A percentile compares a stretch with the other conserved stretches of the same genome.
Conservation (phyloP, 2,888 invertebrate species). For the Drosophila anomelani region DNA sequence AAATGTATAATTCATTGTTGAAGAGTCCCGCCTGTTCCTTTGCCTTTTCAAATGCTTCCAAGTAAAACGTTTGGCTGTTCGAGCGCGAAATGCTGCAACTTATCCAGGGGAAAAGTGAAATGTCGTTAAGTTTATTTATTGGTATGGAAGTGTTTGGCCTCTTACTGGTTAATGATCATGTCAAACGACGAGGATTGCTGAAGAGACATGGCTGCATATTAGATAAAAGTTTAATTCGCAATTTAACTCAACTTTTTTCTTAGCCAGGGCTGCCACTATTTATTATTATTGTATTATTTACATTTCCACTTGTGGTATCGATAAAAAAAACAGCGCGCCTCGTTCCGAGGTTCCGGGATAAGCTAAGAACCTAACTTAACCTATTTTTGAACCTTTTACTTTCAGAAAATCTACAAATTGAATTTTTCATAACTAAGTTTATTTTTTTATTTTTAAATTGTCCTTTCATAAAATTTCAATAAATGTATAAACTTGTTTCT, state of each 20-base stretch:
- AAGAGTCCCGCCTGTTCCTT: not conserved
- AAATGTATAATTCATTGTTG: not conserved
- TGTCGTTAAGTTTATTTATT: not conserved
- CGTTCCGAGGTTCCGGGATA: too few species aligned
- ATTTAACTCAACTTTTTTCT: not conserved
- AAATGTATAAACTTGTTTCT: not conserved
- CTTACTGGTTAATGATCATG: constrained; percentile 35
- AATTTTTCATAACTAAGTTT: constrained; percentile 87
- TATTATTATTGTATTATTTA: too few species aligned
- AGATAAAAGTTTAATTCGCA: not conserved
- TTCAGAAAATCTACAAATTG: too few species aligned
- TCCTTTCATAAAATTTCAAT: not conserved
- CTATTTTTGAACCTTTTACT: too few species aligned
- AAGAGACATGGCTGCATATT: constrained; percentile 12
- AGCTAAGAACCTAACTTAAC: too few species aligned
- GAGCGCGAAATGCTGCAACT: constrained; percentile 17
- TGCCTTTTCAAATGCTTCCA: not conserved
- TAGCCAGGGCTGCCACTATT: not conserved
- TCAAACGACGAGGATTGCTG: constrained; percentile 13
- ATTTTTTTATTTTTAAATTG: constrained; percentile 85
- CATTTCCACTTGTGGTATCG: too few species aligned
- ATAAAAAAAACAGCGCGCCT: too few species aligned
- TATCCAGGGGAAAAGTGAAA: not conserved
- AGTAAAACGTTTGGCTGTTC: constrained; percentile 3
- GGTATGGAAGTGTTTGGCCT: too few species aligned